Evolutionary conservation across 2,797 vertebrate genomes (phyloP).

Genomic region (Aldrovandia affinis): DNA sequence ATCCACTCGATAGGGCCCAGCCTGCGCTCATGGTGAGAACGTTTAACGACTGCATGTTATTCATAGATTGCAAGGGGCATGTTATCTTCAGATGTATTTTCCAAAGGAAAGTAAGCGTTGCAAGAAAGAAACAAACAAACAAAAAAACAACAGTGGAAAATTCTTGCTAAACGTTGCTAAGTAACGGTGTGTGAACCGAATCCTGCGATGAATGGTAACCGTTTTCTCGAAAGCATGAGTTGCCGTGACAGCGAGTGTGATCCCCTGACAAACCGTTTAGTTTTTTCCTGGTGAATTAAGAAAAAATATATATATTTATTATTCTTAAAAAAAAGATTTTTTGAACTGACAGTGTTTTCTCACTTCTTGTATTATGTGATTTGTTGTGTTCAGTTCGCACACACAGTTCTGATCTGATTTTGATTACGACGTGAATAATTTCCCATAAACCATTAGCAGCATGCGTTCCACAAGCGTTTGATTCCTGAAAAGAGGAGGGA

Average conservation of each 20-base stretch:
- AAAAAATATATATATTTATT: neutral
- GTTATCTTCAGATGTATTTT: neutral
- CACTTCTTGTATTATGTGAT: neutral
- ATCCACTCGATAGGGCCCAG: too few relatives aligned
- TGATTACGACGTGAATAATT: neutral
- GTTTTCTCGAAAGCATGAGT: neutral
- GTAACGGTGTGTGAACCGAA: neutral
- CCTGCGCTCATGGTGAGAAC: too few relatives aligned
- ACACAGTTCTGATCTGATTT: neutral
- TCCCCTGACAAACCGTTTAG: neutral
- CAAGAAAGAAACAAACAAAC: too few relatives aligned
- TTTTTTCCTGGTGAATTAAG: neutral
- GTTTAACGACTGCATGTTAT: neutral
- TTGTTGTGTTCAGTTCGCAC: neutral
- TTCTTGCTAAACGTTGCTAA: constrained; percentile 3
- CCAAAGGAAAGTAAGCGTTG: neutral
- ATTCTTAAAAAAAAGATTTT: neutral
- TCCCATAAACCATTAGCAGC: neutral
- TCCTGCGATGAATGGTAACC: neutral
- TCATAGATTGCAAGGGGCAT: neutral
- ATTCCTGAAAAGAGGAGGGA: too few relatives aligned
- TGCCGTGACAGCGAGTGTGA: neutral
- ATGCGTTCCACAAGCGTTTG: too few relatives aligned
- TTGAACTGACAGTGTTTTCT: neutral
- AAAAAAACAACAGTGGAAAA: neutral